phyloP scores from a whole-genome alignment of 2,888 invertebrate species.

The Quadroppia sp. region DNA sequence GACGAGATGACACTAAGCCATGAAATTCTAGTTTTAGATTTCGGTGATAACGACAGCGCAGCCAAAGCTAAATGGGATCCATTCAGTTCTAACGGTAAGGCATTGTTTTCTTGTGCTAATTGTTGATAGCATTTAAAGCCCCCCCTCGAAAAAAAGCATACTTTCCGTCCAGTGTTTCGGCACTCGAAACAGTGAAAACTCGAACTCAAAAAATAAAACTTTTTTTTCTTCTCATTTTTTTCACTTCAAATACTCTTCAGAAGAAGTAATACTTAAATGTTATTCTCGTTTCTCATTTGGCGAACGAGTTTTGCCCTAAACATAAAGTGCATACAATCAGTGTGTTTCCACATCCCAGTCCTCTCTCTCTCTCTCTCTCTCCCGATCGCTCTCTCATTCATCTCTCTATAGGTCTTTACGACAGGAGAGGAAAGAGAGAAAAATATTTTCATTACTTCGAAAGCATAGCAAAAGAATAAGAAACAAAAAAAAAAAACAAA shows the following conservation, averaged over 20 bases:
- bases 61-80: constrained; percentile 39
- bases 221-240: no score
- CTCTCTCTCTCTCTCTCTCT: constrained; percentile 5
- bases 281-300: background rate
- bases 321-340: no score
- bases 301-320: constrained; percentile 3
- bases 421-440: no score
- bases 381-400: constrained; percentile 11
- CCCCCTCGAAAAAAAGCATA: no score
- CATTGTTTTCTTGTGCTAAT: no score
- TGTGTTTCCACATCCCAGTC: no score
- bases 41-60: constrained; percentile 67
- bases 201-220: background rate
- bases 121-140: no score
- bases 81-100: constrained; percentile 45
- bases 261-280: background rate
- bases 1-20: constrained; percentile 90
- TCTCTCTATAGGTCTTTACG: constrained; percentile 15
- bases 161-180: no score
- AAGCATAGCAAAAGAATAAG: background rate
- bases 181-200: background rate
- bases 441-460: constrained; percentile 26
- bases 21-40: constrained; percentile 86
- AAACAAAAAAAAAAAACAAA: background rate
- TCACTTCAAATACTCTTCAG: background rate